phyloP scores from a whole-genome alignment of 1,140 invertebrate genomes.

The Notospermus geniculatus region DNA sequence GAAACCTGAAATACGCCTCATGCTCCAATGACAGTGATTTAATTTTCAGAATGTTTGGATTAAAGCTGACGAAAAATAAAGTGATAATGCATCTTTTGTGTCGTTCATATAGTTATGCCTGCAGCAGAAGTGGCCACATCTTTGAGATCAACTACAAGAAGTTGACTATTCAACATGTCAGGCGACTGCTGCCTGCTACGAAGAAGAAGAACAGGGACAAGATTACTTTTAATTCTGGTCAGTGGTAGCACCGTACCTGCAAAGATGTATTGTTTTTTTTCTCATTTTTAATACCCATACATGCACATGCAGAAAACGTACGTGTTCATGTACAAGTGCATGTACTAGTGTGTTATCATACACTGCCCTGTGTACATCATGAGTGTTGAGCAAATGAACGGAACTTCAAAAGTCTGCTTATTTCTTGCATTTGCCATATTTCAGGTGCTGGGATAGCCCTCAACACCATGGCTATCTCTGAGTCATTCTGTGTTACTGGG shows the following conservation, averaged over 20 bases:
- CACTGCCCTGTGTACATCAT: not conserved
- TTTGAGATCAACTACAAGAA: constrained; percentile 53
- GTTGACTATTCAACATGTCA: constrained; percentile 43
- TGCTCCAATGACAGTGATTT: too few species aligned
- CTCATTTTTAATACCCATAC: too few species aligned
- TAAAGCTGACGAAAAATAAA: too few species aligned
- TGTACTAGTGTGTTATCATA: too few species aligned
- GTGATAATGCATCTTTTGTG: not conserved
- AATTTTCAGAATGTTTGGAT: too few species aligned
- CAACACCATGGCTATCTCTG: constrained; percentile 49
- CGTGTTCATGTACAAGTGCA: too few species aligned
- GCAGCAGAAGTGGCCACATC: constrained; percentile 52
- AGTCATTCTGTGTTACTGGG: constrained; percentile 55
- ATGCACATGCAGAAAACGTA: too few species aligned
- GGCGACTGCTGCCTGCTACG: constrained; percentile 39
- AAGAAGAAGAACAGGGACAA: constrained; percentile 24
- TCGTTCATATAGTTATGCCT: constrained; percentile 44
- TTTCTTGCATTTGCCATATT: not conserved
- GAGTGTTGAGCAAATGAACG: not conserved
- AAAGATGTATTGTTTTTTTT: too few species aligned
- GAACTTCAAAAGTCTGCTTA: too few species aligned
- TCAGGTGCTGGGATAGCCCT: constrained; percentile 44
- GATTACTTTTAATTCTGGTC: constrained; percentile 26
- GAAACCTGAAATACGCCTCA: too few species aligned
- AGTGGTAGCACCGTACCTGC: too few species aligned